A percentile compares a stretch with the other conserved stretches of the same genome.
Conservation (phyloP, 1,140 invertebrate species). For the Lucilia cuprina region DNA sequence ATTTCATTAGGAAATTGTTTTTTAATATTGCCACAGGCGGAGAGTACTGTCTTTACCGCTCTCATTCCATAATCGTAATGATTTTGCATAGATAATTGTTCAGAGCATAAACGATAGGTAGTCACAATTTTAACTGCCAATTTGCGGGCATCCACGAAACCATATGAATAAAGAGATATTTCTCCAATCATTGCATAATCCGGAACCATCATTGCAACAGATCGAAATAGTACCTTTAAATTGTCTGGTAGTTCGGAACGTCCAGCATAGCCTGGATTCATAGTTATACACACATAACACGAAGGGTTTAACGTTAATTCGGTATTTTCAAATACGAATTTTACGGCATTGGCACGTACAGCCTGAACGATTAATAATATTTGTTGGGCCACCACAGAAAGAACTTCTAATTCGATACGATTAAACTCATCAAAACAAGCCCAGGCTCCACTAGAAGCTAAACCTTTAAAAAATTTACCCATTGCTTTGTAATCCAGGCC, state of each 20-base stretch:
- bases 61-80: slow-evolving; percentile 93
- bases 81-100: slow-evolving; percentile 84
- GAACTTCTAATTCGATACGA: slow-evolving; percentile 87
- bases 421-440: slow-evolving; percentile 97
- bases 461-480: slow-evolving; percentile 89
- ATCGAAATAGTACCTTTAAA: slow-evolving; percentile 88
- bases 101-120: slow-evolving; percentile 87
- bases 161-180: slow-evolving; percentile 88
- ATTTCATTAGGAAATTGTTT: slow-evolving; percentile 82
- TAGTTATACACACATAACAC: slow-evolving; percentile 91
- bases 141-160: slow-evolving; percentile 81
- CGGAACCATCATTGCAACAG: slow-evolving; percentile 95
- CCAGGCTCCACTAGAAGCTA: slow-evolving; percentile 90
- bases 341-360: slow-evolving; percentile 73
- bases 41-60: slow-evolving; percentile 83
- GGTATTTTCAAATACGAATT: slow-evolving; percentile 86
- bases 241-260: slow-evolving; percentile 79
- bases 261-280: slow-evolving; percentile 92
- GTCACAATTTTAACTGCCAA: slow-evolving; percentile 89
- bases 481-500: slow-evolving; percentile 93
- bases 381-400: slow-evolving; percentile 85
- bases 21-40: slow-evolving; percentile 87
- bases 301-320: slow-evolving; percentile 80
- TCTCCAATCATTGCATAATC: slow-evolving; percentile 92
- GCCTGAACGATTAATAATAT: slow-evolving; percentile 83